Evolutionary conservation across 2,888 invertebrate species (phyloP).

Genomic region (Tenthredo scrophulariae): DNA sequence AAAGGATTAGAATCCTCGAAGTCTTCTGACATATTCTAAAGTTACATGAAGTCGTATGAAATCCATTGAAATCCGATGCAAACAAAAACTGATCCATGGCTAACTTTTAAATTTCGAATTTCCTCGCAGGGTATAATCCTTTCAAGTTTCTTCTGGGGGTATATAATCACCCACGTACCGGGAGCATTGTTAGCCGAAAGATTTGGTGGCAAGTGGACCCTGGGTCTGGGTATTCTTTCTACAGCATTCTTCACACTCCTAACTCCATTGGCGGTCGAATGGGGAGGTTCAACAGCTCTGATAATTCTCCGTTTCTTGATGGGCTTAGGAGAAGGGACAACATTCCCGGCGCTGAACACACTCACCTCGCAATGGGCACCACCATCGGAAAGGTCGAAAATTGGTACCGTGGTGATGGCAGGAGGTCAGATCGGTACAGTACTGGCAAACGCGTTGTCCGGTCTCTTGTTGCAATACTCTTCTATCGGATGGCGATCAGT

Average conservation of each 20-base stretch:
- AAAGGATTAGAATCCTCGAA: not conserved
- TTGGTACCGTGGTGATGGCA: conserved; percentile 82
- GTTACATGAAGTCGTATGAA: not conserved
- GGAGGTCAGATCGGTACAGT: conserved; percentile 80
- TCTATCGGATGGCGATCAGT: conserved; percentile 87
- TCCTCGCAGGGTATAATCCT: conserved; percentile 75
- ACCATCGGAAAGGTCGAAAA: conserved; percentile 80
- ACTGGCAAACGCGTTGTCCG: conserved; percentile 63
- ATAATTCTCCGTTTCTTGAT: conserved; percentile 81
- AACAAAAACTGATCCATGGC: not conserved
- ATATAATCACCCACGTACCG: conserved; percentile 79
- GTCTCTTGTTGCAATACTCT: conserved; percentile 63
- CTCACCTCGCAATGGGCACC: conserved; percentile 83
- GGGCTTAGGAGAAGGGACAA: conserved; percentile 81
- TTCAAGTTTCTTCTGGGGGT: conserved; percentile 79
- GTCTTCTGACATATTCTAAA: no score
- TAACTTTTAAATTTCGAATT: not conserved
- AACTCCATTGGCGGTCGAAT: conserved; percentile 77
- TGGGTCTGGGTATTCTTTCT: conserved; percentile 77
- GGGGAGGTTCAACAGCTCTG: conserved; percentile 80
- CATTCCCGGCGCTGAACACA: conserved; percentile 82
- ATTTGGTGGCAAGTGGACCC: conserved; percentile 78
- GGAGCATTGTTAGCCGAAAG: conserved; percentile 78
- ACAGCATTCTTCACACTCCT: conserved; percentile 78
- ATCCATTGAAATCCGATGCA: not conserved